Percentiles rank a stretch among this genome's conserved stretches.
These are phyloP conservation scores for Octonoba sinensis DNA, from an alignment of 2,888 invertebrate genomes.

Conservation along the genomic window DNA sequence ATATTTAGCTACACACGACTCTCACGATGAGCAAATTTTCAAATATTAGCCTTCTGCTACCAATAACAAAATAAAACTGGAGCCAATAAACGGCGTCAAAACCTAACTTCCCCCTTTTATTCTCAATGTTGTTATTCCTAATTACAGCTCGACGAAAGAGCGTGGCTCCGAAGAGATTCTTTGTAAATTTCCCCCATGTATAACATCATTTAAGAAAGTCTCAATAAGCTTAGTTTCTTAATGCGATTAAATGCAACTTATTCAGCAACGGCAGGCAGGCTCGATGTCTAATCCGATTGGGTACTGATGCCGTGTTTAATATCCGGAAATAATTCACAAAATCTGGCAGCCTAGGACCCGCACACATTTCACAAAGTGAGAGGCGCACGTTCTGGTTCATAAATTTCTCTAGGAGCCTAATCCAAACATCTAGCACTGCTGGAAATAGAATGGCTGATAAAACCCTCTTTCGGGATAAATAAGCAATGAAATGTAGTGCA, in stretches of 20 bases:
- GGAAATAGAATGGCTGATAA: slow-evolving; percentile 31
- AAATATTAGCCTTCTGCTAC: background rate
- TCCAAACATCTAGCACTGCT: slow-evolving; percentile 34
- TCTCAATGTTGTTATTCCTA: too few species aligned
- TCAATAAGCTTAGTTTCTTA: slow-evolving; percentile 33
- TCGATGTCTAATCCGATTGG: slow-evolving; percentile 44
- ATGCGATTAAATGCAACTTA: slow-evolving; percentile 52
- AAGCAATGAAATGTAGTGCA: slow-evolving; percentile 31
- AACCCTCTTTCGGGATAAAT: slow-evolving; percentile 35
- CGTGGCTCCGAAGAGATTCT: slow-evolving; percentile 2
- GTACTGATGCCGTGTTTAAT: slow-evolving; percentile 54
- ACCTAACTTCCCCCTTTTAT: background rate
- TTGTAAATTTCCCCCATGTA: slow-evolving; percentile 22
- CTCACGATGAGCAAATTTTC: too few species aligned
- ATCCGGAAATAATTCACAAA: slow-evolving; percentile 58
- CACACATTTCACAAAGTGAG: slow-evolving; percentile 29
- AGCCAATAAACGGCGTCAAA: background rate
- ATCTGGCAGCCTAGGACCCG: slow-evolving; percentile 31
- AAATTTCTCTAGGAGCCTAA: slow-evolving; percentile 36
- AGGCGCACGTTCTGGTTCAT: slow-evolving; percentile 38
- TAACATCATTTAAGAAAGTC: slow-evolving; percentile 38
- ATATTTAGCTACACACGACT: too few species aligned
- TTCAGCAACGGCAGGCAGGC: slow-evolving; percentile 23
- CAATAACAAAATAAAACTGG: background rate
- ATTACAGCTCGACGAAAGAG: too few species aligned